Conservation (phyloP, 2,888 invertebrate genomes). For the Hololepta plana region DNA sequence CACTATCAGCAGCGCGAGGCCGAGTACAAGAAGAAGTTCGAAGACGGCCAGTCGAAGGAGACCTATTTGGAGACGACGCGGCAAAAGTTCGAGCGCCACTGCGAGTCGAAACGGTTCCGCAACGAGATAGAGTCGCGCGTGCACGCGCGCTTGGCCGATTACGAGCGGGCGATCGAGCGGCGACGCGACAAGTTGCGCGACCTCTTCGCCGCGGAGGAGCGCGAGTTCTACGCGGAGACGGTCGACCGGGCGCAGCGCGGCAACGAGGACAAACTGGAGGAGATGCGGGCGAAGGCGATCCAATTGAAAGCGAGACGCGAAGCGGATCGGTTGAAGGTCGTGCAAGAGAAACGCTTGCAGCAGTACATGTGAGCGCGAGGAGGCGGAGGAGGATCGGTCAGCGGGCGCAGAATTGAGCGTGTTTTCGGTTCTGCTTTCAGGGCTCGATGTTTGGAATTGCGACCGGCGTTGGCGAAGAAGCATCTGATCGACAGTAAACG, state of each 20-base stretch:
- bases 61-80: constrained; percentile 11
- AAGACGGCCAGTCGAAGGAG: constrained; percentile 8
- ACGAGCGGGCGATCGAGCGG: constrained; percentile 17
- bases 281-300: constrained; percentile 30
- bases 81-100: constrained; percentile 17
- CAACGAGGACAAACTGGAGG: constrained; percentile 29
- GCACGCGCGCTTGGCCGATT: constrained; percentile 16
- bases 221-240: constrained; percentile 32
- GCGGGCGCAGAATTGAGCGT: background rate
- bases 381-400: background rate
- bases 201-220: constrained; percentile 32
- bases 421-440: constrained; percentile 10
- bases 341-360: constrained; percentile 25
- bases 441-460: constrained; percentile 27
- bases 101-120: constrained; percentile 14
- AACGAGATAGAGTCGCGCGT: constrained; percentile 17
- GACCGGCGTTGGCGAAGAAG: constrained; percentile 28
- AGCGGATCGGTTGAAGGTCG: constrained; percentile 32
- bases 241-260: constrained; percentile 34
- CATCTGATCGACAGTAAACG: constrained; percentile 33
- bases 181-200: constrained; percentile 29
- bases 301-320: constrained; percentile 31
- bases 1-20: constrained; percentile 16
- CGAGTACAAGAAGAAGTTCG: constrained; percentile 8
- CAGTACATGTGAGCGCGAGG: constrained; percentile 20